Conservation (phyloP, 1,140 invertebrate genomes). For the Drosophila lacertosa region DNA sequence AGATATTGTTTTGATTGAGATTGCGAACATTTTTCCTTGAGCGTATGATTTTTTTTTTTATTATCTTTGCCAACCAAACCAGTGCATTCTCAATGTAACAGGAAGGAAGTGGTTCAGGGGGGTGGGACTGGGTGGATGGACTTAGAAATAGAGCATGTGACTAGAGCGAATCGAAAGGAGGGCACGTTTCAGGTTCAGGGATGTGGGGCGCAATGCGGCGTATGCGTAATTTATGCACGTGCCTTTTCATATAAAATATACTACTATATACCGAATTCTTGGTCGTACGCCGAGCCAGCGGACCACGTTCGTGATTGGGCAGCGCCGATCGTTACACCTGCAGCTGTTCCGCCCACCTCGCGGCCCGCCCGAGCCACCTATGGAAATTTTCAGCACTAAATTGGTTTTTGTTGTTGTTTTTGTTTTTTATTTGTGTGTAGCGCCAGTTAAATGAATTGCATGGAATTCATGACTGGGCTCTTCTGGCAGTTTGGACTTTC, state of each 20-base stretch:
- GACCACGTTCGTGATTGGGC: conserved; percentile 43
- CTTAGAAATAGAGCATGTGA: background rate
- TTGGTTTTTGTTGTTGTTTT: background rate
- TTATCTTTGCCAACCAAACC: background rate
- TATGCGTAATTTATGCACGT: conserved; percentile 48
- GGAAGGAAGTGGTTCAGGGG: background rate
- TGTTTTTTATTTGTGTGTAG: conserved; percentile 41
- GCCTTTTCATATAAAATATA: conserved; percentile 6
- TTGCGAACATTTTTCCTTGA: too few species aligned
- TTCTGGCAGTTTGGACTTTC: conserved; percentile 27
- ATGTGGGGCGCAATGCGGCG: conserved; percentile 30
- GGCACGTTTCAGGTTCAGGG: conserved; percentile 42
- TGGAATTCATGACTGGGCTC: conserved; percentile 42
- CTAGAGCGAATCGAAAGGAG: background rate
- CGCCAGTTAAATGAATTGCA: conserved; percentile 75
- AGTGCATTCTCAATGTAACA: background rate
- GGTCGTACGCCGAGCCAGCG: conserved; percentile 22
- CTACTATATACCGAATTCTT: conserved; percentile 49
- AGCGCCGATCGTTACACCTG: conserved; percentile 47
- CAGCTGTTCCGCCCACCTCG: conserved; percentile 10
- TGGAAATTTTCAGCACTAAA: conserved; percentile 61
- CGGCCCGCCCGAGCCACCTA: too few species aligned
- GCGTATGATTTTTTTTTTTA: too few species aligned
- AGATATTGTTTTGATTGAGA: too few species aligned
- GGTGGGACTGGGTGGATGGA: background rate